Conservation (phyloP, 2,113 vertebrate species). For the Labrus mixtus region DNA sequence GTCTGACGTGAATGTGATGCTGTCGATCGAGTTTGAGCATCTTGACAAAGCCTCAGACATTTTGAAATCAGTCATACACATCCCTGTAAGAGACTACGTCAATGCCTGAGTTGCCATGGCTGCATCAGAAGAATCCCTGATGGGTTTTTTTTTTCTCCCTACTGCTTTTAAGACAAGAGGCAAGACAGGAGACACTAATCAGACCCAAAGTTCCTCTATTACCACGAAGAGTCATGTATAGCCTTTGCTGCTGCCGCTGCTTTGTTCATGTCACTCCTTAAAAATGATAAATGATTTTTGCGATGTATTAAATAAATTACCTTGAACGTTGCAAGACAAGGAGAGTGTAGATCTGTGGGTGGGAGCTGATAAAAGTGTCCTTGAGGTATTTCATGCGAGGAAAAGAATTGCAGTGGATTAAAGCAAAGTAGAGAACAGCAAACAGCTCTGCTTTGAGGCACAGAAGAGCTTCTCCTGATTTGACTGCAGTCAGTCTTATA, state of each 20-base stretch:
- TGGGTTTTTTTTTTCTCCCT: conserved; percentile 32
- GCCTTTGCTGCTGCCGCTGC: conserved; percentile 45
- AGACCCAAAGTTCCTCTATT: conserved; percentile 57
- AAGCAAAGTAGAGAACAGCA: conserved; percentile 47
- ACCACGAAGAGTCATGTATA: conserved; percentile 20
- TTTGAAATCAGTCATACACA: conserved; percentile 11
- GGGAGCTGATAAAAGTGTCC: conserved; percentile 64
- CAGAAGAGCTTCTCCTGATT: conserved; percentile 16
- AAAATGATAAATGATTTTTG: conserved; percentile 76
- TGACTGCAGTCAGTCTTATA: background rate
- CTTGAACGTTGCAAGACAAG: conserved; percentile 47
- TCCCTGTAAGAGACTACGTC: conserved; percentile 53
- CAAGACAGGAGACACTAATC: conserved; percentile 60
- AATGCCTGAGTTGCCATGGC: conserved; percentile 56
- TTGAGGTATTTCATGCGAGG: conserved; percentile 59
- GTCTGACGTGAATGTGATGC: conserved; percentile 9
- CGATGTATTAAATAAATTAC: conserved; percentile 75
- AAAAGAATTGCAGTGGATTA: conserved; percentile 40
- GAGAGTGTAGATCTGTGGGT: conserved; percentile 52
- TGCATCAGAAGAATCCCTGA: conserved; percentile 44
- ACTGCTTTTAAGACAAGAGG: conserved; percentile 48
- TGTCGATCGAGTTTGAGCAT: conserved; percentile 31
- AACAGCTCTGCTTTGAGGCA: conserved; percentile 23
- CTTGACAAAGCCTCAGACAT: conserved; percentile 28
- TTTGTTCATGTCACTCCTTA: conserved; percentile 71